Evolutionary conservation across 2,113 vertebrate species (phyloP).

Genomic region (Mobula birostris): DNA sequence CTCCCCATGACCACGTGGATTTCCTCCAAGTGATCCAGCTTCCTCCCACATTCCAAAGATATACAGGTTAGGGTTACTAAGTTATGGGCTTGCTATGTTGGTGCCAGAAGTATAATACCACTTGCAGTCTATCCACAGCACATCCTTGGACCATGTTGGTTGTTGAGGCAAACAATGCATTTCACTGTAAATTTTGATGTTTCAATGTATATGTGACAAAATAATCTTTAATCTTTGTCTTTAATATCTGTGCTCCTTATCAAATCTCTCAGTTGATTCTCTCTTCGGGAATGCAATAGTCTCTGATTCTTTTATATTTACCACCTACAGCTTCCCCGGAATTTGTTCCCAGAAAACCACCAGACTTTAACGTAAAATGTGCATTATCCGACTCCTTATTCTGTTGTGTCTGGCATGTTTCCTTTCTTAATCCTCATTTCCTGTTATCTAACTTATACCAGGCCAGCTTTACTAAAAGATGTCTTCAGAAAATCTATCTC

Average conservation of each 20-base stretch:
- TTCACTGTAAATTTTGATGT: no score
- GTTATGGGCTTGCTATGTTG: no score
- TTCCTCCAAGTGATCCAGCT: no score
- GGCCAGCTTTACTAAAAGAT: neutral
- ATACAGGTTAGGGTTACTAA: no score
- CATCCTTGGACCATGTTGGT: no score
- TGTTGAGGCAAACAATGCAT: no score
- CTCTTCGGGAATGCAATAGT: neutral
- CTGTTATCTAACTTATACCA: constrained; percentile 6
- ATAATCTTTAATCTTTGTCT: no score
- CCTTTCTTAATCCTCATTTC: neutral
- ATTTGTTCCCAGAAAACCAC: neutral
- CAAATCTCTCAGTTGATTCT: neutral
- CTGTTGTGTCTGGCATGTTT: neutral
- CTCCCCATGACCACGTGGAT: no score
- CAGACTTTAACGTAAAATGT: neutral
- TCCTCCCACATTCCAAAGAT: no score
- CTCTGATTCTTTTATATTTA: neutral
- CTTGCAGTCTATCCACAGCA: no score
- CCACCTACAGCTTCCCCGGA: neutral
- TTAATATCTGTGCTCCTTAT: neutral
- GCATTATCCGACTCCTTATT: neutral
- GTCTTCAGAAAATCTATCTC: neutral
- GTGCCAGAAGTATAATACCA: no score
- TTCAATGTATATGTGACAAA: no score